Conservation (phyloP, 30 jellyfish, hydroid and myxozoan species). For the Chrysaora quinquecirrha region DNA sequence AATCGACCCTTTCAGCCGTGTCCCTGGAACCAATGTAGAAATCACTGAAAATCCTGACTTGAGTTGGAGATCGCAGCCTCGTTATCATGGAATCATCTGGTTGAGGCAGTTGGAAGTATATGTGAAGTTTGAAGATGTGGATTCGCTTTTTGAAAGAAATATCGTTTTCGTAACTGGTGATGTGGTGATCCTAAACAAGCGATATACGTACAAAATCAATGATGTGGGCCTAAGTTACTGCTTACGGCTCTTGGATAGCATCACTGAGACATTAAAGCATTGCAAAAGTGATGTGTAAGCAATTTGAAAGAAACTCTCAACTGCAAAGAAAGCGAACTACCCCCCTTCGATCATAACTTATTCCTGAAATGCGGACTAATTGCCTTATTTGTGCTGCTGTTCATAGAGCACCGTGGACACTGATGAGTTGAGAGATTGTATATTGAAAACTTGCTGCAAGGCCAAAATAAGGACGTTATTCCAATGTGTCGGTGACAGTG, state of each 20-base stretch:
- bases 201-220: slow-evolving; percentile 48
- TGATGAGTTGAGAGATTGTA: too few species aligned
- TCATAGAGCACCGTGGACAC: neutral
- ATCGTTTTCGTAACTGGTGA: slow-evolving; percentile 44
- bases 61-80: slow-evolving; percentile 50
- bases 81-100: slow-evolving; percentile 43
- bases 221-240: slow-evolving; percentile 51
- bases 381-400: slow-evolving; percentile 1
- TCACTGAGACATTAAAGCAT: slow-evolving; percentile 51
- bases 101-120: slow-evolving; percentile 34
- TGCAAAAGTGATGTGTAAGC: slow-evolving; percentile 12
- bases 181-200: slow-evolving; percentile 30
- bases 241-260: slow-evolving; percentile 49
- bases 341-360: neutral
- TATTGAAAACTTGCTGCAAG: too few species aligned
- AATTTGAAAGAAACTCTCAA: neutral
- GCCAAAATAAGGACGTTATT: too few species aligned
- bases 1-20: slow-evolving; percentile 41
- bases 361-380: neutral
- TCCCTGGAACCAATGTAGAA: slow-evolving; percentile 38
- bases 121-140: slow-evolving; percentile 16
- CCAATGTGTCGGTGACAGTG: too few species aligned
- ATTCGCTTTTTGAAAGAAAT: slow-evolving; percentile 21
- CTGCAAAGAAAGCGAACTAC: neutral
- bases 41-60: slow-evolving; percentile 38